Base-by-base conservation (phyloP, 2,113 vertebrate species). In the Entosphenus tridentatus region DNA sequence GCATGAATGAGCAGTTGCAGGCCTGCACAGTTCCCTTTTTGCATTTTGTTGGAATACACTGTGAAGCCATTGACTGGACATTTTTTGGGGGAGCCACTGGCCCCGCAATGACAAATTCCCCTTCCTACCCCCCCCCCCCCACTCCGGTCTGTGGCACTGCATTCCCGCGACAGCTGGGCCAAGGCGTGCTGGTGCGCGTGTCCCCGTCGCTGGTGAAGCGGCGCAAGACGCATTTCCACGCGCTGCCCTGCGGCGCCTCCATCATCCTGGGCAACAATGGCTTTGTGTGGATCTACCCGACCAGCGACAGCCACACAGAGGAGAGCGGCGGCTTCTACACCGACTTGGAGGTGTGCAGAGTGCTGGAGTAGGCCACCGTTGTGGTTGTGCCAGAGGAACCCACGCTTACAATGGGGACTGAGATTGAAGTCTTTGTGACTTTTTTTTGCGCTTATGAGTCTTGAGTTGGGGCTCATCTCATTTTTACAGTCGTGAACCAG, bases 171-270 rank as follows among this genome's bases (percentile, higher is more conserved):
- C 71, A 96, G 92, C 80, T 96, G 58, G 87, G 84, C 57, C 92
- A 98, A 74, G 93, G 93, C 3, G 88, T 95, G 57, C 75, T 96
- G 8, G 85, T 98, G 12, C 86, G 86, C 75, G 83, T 95, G 2
- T 92, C 93, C 0, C 93, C 93, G 1, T 93, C 92, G 16, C 78
- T 96, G 7, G 84, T 96, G 72, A 96, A 91, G 72, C 84, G 89
- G 57, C 89, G 95, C 76, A 98, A 98, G 78, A 91, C 88, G 14
- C 92, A 96, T 73, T 96, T 98, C 77, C 92, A 98, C 3, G 88
- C 96, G 74, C 75, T 98, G 72, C 85, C 86, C 0, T 96, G 90
- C 8, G 93, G 91, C 2, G 87, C 90, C 0, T 96, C 92, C 0
- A 74, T 96, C 70, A 97, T 98, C 71, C 82, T 98, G 0, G 89